phyloP scores from a whole-genome alignment of 2,113 vertebrate species.

The Chaenocephalus aceratus region DNA sequence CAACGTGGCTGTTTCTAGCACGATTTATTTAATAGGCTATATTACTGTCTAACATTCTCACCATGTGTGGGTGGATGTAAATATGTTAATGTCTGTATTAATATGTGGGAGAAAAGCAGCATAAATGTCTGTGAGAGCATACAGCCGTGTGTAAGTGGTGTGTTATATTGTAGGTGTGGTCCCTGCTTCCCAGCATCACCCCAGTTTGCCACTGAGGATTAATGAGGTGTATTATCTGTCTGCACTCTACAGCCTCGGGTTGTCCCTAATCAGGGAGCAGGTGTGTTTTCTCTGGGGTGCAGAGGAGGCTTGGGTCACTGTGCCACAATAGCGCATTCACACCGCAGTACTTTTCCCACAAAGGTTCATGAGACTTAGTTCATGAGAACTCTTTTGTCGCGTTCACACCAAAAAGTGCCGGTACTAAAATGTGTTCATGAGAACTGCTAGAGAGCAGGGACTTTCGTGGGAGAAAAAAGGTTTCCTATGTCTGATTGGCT shows the following conservation, averaged over 20 bases:
- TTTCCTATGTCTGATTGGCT: too few species aligned
- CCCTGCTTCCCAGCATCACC: conserved; percentile 9
- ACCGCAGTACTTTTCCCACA: too few species aligned
- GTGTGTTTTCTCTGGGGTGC: conserved; percentile 35
- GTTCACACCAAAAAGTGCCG: too few species aligned
- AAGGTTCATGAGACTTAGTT: too few species aligned
- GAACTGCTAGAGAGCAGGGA: too few species aligned
- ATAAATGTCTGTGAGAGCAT: not conserved
- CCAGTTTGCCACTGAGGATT: conserved; percentile 45
- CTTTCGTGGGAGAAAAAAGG: too few species aligned
- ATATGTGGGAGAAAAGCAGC: not conserved
- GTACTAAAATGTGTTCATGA: too few species aligned
- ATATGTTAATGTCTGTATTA: conserved; percentile 1
- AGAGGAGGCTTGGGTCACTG: conserved; percentile 4
- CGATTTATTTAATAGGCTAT: conserved; percentile 27
- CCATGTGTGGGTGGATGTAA: not conserved
- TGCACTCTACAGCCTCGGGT: conserved; percentile 2
- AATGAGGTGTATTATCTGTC: conserved; percentile 62
- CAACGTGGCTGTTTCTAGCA: not conserved
- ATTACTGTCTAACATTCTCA: not conserved
- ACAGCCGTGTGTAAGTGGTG: not conserved
- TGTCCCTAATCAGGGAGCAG: conserved; percentile 48
- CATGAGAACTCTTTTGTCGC: too few species aligned
- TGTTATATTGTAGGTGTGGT: not conserved
- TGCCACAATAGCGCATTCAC: not conserved